Conservation (phyloP, 2,797 vertebrate genomes). For the Gymnodraco acuticeps region DNA sequence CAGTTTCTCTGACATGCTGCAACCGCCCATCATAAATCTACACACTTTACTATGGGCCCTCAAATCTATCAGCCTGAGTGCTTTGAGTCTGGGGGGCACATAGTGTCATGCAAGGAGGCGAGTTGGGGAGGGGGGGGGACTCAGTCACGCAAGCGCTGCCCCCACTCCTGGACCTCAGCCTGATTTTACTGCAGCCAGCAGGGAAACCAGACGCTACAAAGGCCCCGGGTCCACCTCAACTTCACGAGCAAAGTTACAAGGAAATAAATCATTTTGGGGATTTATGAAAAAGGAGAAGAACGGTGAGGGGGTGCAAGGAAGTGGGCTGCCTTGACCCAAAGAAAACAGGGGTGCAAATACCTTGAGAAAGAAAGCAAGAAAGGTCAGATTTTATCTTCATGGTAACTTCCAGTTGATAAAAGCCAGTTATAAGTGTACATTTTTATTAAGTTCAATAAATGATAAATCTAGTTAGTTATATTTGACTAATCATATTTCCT, state of each 20-base stretch:
- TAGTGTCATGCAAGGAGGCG: constrained; percentile 61
- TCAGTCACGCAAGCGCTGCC: constrained; percentile 85
- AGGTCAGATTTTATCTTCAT: constrained; percentile 17
- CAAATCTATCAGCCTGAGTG: constrained; percentile 57
- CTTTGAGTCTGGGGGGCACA: constrained; percentile 61
- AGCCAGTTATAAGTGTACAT: constrained; percentile 15
- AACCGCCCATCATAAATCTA: constrained; percentile 74
- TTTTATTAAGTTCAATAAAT: constrained; percentile 37
- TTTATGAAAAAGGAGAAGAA: constrained; percentile 60
- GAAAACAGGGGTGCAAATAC: constrained; percentile 36
- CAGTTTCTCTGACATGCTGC: constrained; percentile 50
- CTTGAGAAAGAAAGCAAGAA: constrained; percentile 18
- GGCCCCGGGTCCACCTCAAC: constrained; percentile 77
- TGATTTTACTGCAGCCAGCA: constrained; percentile 80
- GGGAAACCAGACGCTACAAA: constrained; percentile 82
- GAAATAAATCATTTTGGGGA: constrained; percentile 84
- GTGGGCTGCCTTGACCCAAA: constrained; percentile 33
- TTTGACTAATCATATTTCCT: constrained; percentile 74
- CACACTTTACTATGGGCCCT: constrained; percentile 67
- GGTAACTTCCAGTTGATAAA: constrained; percentile 35
- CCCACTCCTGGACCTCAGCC: constrained; percentile 75
- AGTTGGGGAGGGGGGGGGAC: background rate
- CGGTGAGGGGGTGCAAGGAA: constrained; percentile 16
- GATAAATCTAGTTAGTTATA: constrained; percentile 38
- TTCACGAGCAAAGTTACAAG: constrained; percentile 80